These are phyloP conservation scores for Carcharodon carcharias DNA, from an alignment of 2,797 vertebrate genomes.

Conservation along the genomic window DNA sequence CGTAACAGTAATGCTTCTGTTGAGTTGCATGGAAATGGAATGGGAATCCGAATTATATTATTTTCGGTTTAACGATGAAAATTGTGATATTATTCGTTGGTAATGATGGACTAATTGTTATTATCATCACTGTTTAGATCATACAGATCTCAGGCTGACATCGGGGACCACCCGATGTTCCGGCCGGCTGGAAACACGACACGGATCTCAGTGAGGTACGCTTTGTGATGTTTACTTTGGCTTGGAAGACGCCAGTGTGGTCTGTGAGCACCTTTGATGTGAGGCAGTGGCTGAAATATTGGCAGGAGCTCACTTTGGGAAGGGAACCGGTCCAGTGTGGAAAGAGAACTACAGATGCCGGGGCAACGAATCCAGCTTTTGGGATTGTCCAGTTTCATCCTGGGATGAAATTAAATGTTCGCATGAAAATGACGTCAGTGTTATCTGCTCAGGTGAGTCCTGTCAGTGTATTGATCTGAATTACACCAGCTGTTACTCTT, in stretches of 20 bases:
- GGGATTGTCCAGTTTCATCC: neutral
- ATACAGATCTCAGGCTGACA: neutral
- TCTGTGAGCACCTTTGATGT: slow-evolving; percentile 38
- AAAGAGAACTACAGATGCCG: slow-evolving; percentile 31
- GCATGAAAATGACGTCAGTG: neutral
- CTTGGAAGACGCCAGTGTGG: neutral
- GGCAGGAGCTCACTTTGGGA: neutral
- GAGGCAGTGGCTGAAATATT: slow-evolving; percentile 28
- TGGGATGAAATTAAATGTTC: neutral
- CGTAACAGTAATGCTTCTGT: too few relatives aligned
- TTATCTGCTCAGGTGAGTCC: slow-evolving; percentile 36
- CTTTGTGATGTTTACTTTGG: neutral
- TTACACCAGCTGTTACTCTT: too few relatives aligned
- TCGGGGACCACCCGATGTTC: slow-evolving; percentile 33
- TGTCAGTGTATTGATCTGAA: neutral
- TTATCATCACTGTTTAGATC: neutral
- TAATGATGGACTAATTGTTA: too few relatives aligned
- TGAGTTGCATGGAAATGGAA: too few relatives aligned
- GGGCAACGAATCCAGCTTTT: slow-evolving; percentile 42
- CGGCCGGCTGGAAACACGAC: slow-evolving; percentile 41
- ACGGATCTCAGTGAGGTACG: slow-evolving; percentile 27
- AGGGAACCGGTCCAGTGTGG: neutral
- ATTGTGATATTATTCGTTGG: neutral
- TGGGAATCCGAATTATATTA: too few relatives aligned
- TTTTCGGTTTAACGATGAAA: neutral